Percentiles rank a stretch among this genome's conserved stretches.
Conservation (phyloP, 2,113 vertebrate species). For the Ia io region DNA sequence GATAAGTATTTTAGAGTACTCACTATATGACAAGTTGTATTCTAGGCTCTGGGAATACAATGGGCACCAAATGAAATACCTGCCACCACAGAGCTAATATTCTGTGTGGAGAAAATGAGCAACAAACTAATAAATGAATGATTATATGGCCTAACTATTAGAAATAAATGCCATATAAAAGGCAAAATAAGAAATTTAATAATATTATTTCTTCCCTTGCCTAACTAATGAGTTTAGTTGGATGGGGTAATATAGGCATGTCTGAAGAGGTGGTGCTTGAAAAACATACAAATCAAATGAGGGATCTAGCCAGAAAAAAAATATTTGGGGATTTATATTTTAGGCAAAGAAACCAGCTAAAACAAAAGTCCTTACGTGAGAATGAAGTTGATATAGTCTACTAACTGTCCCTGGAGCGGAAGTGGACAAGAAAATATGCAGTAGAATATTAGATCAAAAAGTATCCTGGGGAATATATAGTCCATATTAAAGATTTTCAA, state of each 20-base stretch:
- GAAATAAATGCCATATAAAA: not conserved
- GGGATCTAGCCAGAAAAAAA: not conserved
- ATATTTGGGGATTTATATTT: not conserved
- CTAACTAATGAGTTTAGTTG: not conserved
- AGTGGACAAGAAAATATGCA: not conserved
- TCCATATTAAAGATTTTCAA: not conserved
- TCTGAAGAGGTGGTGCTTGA: not conserved
- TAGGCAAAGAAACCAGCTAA: not conserved
- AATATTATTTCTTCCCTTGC: not conserved
- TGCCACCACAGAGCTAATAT: not conserved
- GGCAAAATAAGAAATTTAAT: not conserved
- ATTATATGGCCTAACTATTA: not conserved
- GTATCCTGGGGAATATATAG: not conserved
- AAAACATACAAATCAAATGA: not conserved
- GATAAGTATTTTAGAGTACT: not conserved
- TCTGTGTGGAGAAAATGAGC: not conserved
- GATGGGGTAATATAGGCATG: not conserved
- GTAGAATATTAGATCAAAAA: not conserved
- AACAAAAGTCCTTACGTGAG: not conserved
- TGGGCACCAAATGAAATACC: not conserved
- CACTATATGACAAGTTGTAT: not conserved
- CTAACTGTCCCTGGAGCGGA: not conserved
- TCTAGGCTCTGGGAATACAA: not conserved
- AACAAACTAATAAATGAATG: not conserved
- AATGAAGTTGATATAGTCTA: not conserved